phyloP scores from a whole-genome alignment of 2,797 vertebrate genomes.

The Brachyalestes nurse region DNA sequence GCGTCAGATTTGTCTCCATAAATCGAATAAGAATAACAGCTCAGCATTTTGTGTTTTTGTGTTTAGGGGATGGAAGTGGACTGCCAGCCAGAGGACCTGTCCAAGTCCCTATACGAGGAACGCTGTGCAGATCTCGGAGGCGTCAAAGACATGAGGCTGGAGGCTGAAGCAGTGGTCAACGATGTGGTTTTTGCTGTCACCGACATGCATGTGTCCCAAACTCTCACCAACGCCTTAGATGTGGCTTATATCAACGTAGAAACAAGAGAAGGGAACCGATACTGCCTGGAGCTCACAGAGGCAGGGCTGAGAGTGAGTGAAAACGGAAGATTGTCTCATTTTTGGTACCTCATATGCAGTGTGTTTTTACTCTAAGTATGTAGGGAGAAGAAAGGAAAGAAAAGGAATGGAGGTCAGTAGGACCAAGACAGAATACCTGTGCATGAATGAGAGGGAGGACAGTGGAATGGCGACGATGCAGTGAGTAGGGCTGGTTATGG shows the following conservation, averaged over 20 bases:
- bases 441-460: too few relatives aligned
- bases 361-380: too few relatives aligned
- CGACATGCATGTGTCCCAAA: slow-evolving; percentile 92
- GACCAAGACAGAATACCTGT: too few relatives aligned
- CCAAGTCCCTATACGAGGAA: slow-evolving; percentile 78
- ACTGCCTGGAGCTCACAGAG: slow-evolving; percentile 95
- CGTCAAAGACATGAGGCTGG: slow-evolving; percentile 94
- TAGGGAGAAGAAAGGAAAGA: too few relatives aligned
- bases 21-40: not conserved
- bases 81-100: slow-evolving; percentile 82
- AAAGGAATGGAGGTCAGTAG: too few relatives aligned
- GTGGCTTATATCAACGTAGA: slow-evolving; percentile 95
- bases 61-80: slow-evolving; percentile 89
- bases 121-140: slow-evolving; percentile 82
- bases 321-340: too few relatives aligned
- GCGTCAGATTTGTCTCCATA: slow-evolving; percentile 9
- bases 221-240: slow-evolving; percentile 84
- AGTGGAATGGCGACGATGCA: too few relatives aligned
- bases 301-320: slow-evolving; percentile 90
- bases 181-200: slow-evolving; percentile 93
- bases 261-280: slow-evolving; percentile 88
- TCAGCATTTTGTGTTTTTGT: not conserved
- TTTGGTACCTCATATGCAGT: too few relatives aligned
- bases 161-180: slow-evolving; percentile 93
- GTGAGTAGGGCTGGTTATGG: too few relatives aligned